Evolutionary conservation across 2,888 invertebrate species (phyloP).

Genomic region (Chaetogeoica ovagalla): DNA sequence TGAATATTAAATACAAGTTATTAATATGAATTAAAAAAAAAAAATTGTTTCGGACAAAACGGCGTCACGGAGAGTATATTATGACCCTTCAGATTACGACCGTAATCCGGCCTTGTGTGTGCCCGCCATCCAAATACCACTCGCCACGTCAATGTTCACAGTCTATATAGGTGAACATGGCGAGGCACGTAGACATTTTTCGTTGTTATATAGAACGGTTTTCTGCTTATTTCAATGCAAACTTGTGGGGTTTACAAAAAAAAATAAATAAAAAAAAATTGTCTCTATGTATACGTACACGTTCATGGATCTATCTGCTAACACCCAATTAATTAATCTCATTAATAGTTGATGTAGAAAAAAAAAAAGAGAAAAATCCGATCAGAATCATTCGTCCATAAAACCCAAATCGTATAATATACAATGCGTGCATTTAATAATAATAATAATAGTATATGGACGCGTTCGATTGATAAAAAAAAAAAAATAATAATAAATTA

Average conservation of each 20-base stretch:
- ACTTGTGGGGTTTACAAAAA: conserved; percentile 11
- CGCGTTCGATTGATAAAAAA: not conserved
- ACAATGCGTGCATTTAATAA: not conserved
- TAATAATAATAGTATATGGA: no score
- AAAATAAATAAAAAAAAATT: no score
- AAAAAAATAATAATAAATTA: not conserved
- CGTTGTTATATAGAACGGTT: no score
- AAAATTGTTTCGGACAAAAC: no score
- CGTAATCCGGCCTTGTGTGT: no score
- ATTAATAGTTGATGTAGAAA: conserved; percentile 8
- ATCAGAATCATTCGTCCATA: conserved; percentile 27
- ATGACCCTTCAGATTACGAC: no score
- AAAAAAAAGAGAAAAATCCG: not conserved
- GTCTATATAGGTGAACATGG: no score
- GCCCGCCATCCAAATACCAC: no score
- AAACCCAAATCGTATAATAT: conserved; percentile 35
- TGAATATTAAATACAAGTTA: no score
- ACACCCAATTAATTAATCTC: conserved; percentile 38
- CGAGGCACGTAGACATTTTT: conserved; percentile 33
- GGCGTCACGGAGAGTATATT: no score
- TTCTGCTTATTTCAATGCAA: conserved; percentile 29
- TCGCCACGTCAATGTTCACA: no score
- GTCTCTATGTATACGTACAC: not conserved
- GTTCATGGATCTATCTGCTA: conserved; percentile 29
- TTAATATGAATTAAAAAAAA: no score